Base-by-base conservation (phyloP, 2,888 invertebrate species). In the Erebia palarica region DNA sequence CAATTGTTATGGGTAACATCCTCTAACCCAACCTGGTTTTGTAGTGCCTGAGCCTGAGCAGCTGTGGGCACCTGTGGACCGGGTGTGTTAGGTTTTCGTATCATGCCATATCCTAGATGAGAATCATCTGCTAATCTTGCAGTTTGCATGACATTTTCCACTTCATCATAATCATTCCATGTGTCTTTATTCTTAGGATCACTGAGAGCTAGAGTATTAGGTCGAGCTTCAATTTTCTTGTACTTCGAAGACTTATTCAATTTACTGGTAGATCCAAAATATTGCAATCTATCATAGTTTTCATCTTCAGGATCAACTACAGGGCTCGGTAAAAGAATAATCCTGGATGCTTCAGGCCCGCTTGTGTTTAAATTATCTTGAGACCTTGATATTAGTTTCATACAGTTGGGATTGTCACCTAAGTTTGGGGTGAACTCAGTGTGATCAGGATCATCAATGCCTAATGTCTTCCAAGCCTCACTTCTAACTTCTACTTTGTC, bases 381-480 rank as follows among this genome's bases (percentile, higher is more conserved):
- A 78, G 94, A 93, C 80, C 94, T 84, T 51, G 94, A 94, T 81
- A 94, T 94, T 1, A 93, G 83, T 78, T 93, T 94, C 75, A 93
- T 87, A 75, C 91, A 91, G 74, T 92, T 89, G 16, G 92, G 91
- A 80, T 86, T 92, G 60, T 93, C 92, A 68, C 85, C 89, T 75
- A 92, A 84, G 77, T 92, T 92, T 1, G 92, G 92, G 66, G 90
- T 90, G 74, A 90, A 92, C 83, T 97, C 97, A 0, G 94, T 95
- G 80, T 97, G 97, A 74, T 95, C 95, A 11, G 96, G 94, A 66
- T 96, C 95, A 81, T 95, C 95, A 21, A 96, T 94, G 1, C 97
- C 97, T 73, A 96, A 92, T 0, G 97, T 97, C 82, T 95, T 95
- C 97, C 97, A 97, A 10, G 97, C 97, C 79, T 97, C 96, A 79